Evolutionary conservation across 1,140 invertebrate genomes (phyloP).

Genomic region (Rhopalosiphum padi): DNA sequence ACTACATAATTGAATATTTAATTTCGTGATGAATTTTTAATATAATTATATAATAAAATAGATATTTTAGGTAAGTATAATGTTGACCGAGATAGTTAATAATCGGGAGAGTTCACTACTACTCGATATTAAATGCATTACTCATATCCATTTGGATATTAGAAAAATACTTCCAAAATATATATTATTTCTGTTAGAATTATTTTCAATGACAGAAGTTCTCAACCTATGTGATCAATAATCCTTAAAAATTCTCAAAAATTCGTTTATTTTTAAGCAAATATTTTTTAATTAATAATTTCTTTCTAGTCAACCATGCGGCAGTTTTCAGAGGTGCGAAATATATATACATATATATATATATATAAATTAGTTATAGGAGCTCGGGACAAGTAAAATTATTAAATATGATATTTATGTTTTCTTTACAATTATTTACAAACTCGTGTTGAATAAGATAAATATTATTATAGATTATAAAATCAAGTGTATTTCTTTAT

Average conservation of each 20-base stretch:
- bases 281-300: not conserved
- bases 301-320: not conserved
- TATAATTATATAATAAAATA: too few species aligned
- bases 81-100: too few species aligned
- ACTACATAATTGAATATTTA: too few species aligned
- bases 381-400: not conserved
- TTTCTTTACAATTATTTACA: not conserved
- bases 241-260: not conserved
- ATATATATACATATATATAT: not conserved
- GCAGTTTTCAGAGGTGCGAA: too few species aligned
- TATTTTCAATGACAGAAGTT: not conserved
- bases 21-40: too few species aligned
- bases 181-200: not conserved
- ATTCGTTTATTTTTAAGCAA: not conserved
- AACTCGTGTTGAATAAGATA: not conserved
- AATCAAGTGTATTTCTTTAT: not conserved
- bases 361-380: not conserved
- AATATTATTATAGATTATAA: not conserved
- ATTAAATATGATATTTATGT: not conserved
- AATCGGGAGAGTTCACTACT: too few species aligned
- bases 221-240: not conserved
- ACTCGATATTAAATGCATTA: not conserved
- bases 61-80: too few species aligned
- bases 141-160: not conserved
- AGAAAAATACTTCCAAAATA: not conserved